Percentiles rank a stretch among this genome's conserved stretches.
Conservation (phyloP, 2,888 invertebrate genomes). For the Strigamia crassipes region DNA sequence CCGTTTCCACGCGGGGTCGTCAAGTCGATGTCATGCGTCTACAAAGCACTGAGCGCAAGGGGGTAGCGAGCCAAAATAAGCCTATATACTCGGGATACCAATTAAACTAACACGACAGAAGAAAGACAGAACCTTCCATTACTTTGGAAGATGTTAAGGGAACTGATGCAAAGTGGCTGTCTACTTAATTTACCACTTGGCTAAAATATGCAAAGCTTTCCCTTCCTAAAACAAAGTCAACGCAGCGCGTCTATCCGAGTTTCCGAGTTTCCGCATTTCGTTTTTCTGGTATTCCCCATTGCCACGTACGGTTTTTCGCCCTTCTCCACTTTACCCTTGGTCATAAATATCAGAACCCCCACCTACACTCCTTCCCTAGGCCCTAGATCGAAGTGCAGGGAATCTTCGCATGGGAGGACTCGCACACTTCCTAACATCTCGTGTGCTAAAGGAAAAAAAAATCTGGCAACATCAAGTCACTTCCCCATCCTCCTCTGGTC, state of each 20-base stretch:
- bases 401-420: constrained; percentile 34
- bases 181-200: constrained; percentile 26
- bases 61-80: constrained; percentile 24
- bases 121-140: constrained; percentile 37
- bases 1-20: constrained; percentile 26
- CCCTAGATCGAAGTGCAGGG: constrained; percentile 22
- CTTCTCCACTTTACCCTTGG: constrained; percentile 31
- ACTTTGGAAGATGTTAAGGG: neutral
- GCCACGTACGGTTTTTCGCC: constrained; percentile 16
- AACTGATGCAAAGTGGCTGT: constrained; percentile 8
- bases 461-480: constrained; percentile 33
- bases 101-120: constrained; percentile 14
- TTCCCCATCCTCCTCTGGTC: constrained; percentile 26
- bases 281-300: constrained; percentile 10
- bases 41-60: neutral
- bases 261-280: constrained; percentile 15
- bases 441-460: neutral
- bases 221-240: neutral
- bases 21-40: constrained; percentile 32
- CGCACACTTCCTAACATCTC: constrained; percentile 15
- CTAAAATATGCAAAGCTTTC: neutral
- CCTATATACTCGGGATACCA: neutral
- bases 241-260: neutral
- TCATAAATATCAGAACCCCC: neutral
- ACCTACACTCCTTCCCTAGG: neutral